A percentile compares a stretch with the other conserved stretches of the same genome.
Evolutionary conservation across 2,888 invertebrate genomes (phyloP).

Genomic region (Drosophila neutralis): DNA sequence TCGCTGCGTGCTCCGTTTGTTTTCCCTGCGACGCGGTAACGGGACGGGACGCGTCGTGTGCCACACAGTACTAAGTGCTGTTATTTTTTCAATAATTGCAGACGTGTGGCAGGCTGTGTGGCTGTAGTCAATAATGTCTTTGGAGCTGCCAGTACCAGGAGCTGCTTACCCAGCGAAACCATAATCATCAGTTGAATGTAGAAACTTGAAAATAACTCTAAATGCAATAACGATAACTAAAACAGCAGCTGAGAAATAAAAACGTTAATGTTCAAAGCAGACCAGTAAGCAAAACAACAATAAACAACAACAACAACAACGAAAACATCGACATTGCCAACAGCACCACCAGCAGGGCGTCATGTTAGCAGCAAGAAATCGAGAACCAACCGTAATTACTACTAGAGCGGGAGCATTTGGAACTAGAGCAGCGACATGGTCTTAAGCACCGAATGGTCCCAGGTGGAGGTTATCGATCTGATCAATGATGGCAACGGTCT

Average conservation of each 20-base stretch:
- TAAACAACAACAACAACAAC: constrained; percentile 36
- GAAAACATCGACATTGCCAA: constrained; percentile 61
- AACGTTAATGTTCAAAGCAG: constrained; percentile 19
- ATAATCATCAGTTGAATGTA: constrained; percentile 58
- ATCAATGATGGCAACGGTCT: constrained; percentile 98
- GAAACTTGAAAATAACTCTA: constrained; percentile 51
- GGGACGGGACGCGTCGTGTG: constrained; percentile 50
- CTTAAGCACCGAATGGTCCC: constrained; percentile 99
- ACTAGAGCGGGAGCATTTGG: constrained; percentile 12
- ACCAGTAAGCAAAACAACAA: constrained; percentile 27
- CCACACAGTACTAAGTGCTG: constrained; percentile 33
- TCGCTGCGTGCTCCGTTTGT: constrained; percentile 13
- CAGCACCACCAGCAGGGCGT: constrained; percentile 16
- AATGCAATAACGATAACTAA: constrained; percentile 58
- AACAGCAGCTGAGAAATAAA: constrained; percentile 14
- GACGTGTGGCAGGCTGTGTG: constrained; percentile 55
- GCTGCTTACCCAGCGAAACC: constrained; percentile 46
- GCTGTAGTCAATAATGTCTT: constrained; percentile 64
- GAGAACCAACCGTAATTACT: constrained; percentile 29
- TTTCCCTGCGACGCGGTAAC: constrained; percentile 13
- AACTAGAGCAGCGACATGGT: constrained; percentile 86
- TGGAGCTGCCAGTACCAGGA: constrained; percentile 69
- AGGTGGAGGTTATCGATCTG: constrained; percentile 99
- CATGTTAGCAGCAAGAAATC: constrained; percentile 53
- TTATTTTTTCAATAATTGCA: constrained; percentile 66